phyloP scores from a whole-genome alignment of 1,140 invertebrate species.

The Plodia interpunctella region DNA sequence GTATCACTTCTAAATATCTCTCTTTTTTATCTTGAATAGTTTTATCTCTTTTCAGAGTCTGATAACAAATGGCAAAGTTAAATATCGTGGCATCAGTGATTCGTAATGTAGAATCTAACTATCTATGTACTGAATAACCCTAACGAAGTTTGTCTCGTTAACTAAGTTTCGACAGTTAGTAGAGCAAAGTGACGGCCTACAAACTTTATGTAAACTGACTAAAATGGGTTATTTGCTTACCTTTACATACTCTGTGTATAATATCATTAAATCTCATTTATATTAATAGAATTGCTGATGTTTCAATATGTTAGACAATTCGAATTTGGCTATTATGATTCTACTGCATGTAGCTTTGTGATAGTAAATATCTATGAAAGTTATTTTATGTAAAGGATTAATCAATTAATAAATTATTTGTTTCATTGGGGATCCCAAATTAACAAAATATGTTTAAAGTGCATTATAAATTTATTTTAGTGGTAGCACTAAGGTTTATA shows the following conservation, averaged over 20 bases:
- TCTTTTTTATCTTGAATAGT: background rate
- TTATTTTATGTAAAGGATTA: too few relatives aligned
- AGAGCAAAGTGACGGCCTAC: conserved; percentile 27
- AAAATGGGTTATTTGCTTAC: conserved; percentile 29
- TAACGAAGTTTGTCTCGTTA: conserved; percentile 32
- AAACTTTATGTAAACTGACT: conserved; percentile 31
- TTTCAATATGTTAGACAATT: background rate
- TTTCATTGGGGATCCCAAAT: too few relatives aligned
- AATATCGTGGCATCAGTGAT: conserved; percentile 17
- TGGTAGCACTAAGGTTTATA: too few relatives aligned
- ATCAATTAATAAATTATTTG: too few relatives aligned
- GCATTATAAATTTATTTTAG: too few relatives aligned
- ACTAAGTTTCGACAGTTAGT: conserved; percentile 35
- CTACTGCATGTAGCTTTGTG: too few relatives aligned
- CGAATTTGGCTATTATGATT: background rate
- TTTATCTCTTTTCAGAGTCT: background rate
- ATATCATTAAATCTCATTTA: background rate
- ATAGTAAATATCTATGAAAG: too few relatives aligned
- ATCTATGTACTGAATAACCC: conserved; percentile 16
- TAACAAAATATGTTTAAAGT: too few relatives aligned
- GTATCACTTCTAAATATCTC: too few relatives aligned
- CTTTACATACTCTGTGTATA: conserved; percentile 14
- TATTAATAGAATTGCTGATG: background rate
- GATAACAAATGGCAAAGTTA: background rate
- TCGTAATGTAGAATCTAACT: conserved; percentile 16